Evolutionary conservation across 2,888 invertebrate genomes (phyloP), one percentile per base, ranked within the genome.

Genomic region (Steromphala cineraria): DNA sequence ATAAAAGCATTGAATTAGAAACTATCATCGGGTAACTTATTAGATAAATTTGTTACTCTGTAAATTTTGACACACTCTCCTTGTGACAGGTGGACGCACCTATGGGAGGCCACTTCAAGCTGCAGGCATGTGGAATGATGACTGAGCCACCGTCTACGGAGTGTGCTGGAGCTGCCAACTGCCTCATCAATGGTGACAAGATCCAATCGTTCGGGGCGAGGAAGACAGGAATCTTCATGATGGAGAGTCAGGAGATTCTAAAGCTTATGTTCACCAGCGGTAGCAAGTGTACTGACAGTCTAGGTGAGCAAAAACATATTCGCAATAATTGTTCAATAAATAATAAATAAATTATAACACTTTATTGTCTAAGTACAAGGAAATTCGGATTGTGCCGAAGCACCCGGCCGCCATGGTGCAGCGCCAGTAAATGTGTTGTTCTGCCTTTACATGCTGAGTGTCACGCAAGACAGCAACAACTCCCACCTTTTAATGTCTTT

Each of bases 151-250:
- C 56, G 0, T 76, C 67, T 8, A 52, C 83, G 17, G 86, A 83
- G 7, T 90, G 89, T 80, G 84, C 83, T 0, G 53, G 67, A 15
- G 80, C 87, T 10, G 84, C 87, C 71, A 85, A 86, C 28, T 88
- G 89, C 83, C 75, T 84, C 19, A 78, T 86, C n/a, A 79, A 83
- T 46, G 84, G 83, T 67, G 77, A 78, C 53, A 67, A 40, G 4
- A 13, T 19, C 24, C 7, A 21, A 52, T 75, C 52, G 1, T 75
- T 15, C 13, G 79, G 62, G 40, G 56, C 81, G 79, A 31, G 62
- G 4, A 46, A 40, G 53, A 55, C 75, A 15, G 67, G 67, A 24
- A 40, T 67, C 67, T 67, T 81, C 62, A 28, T 53, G 67, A 81
- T 81, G 67, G 53, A 67, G 19, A 24, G 13, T 15, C 53, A 31